Evolutionary conservation across 1,140 invertebrate genomes (phyloP), one percentile per base, ranked within the genome.

Genomic region (Drosophila orosa): DNA sequence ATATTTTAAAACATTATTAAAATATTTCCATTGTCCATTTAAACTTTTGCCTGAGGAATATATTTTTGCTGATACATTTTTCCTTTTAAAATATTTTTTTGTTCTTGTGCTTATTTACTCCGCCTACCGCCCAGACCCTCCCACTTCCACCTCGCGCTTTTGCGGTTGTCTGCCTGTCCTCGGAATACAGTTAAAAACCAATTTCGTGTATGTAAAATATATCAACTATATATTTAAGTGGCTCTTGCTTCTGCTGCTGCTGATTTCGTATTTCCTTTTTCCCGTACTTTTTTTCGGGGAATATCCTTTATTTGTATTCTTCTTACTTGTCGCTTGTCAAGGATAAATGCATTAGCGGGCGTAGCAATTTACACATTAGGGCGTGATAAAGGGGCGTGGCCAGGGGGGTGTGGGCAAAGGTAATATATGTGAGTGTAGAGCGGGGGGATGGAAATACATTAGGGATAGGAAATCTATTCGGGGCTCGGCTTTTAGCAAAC

Each of bases 151-250:
- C 17, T 19, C 39, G 5, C n/a, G 22, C 35, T 33, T 33, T 48
- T 84, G 80, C 45, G 80, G 72, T 86, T 78, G 57, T 50, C 60
- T 29, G 50, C 37, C 60, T 58, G 78, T 47, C 57, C 65, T 69
- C 60, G 44, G 33, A 59, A 83, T 87, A 79, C 83, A 82, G 76
- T 87, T 87, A 87, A 87, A 87, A 87, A 89, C 83, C 84, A 87
- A 87, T 87, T 87, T 89, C 83, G 72, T 89, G 83, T 87, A 89
- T 87, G 83, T 89, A 83, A 87, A 83, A 87, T 87, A 89, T 87
- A 89, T 87, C 83, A 89, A 87, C 83, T 87, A 89, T 87, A 80
- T 77, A 87, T 89, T 87, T 89, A 87, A 87, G 80, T 87, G 84
- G 74, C 61, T 86, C 71, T 59, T 73, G 42, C 74, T 40, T 12